Evolutionary conservation across 2,113 vertebrate genomes (phyloP).

Genomic region (Terrapene triunguis): DNA sequence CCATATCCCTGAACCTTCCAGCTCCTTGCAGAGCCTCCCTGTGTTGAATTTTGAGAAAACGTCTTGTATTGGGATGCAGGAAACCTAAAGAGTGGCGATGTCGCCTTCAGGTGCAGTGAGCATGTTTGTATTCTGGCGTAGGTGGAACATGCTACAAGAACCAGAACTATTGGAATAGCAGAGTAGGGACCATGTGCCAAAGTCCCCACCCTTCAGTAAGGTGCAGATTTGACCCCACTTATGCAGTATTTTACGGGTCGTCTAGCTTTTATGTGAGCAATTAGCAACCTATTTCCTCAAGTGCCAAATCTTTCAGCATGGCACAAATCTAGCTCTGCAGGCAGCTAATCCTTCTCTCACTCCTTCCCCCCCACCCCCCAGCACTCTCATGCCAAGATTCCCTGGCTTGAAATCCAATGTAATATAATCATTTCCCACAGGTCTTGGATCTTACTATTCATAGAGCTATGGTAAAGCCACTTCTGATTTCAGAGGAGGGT

Average conservation of each 20-base stretch:
- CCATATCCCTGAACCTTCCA: accelerated
- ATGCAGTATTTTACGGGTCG: accelerated
- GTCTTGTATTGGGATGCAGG: accelerated
- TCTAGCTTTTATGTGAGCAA: neutral
- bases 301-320: neutral
- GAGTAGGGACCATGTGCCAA: accelerated
- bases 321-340: neutral
- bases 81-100: accelerated
- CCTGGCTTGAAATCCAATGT: neutral
- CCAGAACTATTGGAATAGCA: neutral
- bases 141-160: neutral
- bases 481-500: neutral
- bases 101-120: accelerated
- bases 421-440: neutral
- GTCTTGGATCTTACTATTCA: accelerated
- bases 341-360: constrained; percentile 19
- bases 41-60: accelerated
- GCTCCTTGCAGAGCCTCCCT: accelerated
- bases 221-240: neutral
- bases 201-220: accelerated
- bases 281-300: neutral
- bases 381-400: neutral
- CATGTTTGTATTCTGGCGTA: accelerated
- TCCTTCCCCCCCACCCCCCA: neutral
- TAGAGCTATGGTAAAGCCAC: neutral